Conservation (phyloP, 2,888 invertebrate genomes). For the Diarsia dahlii region DNA sequence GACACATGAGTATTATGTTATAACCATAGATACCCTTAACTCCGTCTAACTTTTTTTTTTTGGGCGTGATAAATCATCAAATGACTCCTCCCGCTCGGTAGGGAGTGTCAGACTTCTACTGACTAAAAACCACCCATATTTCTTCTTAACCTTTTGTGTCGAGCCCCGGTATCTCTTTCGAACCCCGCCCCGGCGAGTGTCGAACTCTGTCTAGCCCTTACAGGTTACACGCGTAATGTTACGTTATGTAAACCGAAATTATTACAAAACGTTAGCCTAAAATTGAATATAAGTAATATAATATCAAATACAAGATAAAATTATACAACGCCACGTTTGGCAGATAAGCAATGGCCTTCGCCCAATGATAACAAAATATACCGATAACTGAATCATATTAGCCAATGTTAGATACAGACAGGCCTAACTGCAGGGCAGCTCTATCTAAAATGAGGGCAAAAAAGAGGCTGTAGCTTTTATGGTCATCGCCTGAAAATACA, state of each 20-base stretch:
- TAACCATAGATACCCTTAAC: background rate
- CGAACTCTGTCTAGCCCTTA: background rate
- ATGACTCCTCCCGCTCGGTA: too few relatives aligned
- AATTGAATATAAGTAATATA: conserved; percentile 55
- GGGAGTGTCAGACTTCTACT: too few relatives aligned
- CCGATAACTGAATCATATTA: conserved; percentile 58
- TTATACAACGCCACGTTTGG: conserved; percentile 54
- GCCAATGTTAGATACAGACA: conserved; percentile 41
- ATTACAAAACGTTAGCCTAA: conserved; percentile 33
- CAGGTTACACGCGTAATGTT: background rate
- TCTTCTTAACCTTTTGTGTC: too few relatives aligned
- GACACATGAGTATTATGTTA: background rate
- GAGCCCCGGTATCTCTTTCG: too few relatives aligned
- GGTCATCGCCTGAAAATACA: background rate
- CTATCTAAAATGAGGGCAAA: background rate
- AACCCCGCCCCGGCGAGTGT: too few relatives aligned
- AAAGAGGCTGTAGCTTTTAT: conserved; percentile 2
- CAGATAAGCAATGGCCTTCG: conserved; percentile 68
- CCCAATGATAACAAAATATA: conserved; percentile 51
- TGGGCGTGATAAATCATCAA: too few relatives aligned
- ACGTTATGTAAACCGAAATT: conserved; percentile 12
- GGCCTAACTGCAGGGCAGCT: background rate
- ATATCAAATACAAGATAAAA: conserved; percentile 56
- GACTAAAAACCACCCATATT: too few relatives aligned
- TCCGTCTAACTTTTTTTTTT: too few relatives aligned